Evolutionary conservation across 2,888 invertebrate species (phyloP).

Genomic region (Stramonita haemastoma): DNA sequence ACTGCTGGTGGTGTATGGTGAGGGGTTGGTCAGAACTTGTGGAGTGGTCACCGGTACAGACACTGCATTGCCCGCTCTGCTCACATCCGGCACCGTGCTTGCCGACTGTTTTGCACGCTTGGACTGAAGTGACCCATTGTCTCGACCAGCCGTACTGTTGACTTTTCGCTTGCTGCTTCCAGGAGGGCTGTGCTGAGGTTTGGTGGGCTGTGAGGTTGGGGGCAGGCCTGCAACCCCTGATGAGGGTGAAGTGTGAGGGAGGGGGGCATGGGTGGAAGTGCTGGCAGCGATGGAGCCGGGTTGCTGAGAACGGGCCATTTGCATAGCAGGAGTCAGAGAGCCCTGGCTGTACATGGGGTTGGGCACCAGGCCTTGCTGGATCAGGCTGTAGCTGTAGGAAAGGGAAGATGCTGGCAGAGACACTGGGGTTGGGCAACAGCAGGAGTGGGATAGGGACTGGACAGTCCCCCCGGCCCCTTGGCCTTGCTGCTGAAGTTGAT

Average conservation of each 20-base stretch:
- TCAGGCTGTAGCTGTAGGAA: conserved; percentile 70
- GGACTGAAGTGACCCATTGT: conserved; percentile 37
- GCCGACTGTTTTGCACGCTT: conserved; percentile 51
- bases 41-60: conserved; percentile 70
- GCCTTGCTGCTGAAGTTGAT: conserved; percentile 67
- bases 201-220: conserved; percentile 34
- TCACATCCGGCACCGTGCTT: conserved; percentile 28
- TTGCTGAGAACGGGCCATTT: conserved; percentile 41
- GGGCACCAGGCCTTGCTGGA: conserved; percentile 77
- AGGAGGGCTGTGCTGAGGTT: conserved; percentile 45
- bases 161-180: conserved; percentile 59
- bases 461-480: conserved; percentile 44
- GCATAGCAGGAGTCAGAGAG: conserved; percentile 43
- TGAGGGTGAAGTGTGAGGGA: conserved; percentile 41
- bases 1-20: conserved; percentile 66
- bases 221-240: neutral
- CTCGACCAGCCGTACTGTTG: conserved; percentile 53
- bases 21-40: conserved; percentile 67
- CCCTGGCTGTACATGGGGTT: conserved; percentile 79
- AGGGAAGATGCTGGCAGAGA: conserved; percentile 65
- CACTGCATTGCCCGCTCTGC: conserved; percentile 32
- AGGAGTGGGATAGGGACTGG: conserved; percentile 34
- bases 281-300: conserved; percentile 56
- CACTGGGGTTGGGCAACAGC: conserved; percentile 69
- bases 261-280: conserved; percentile 63